Evolutionary conservation across 2,888 invertebrate genomes (phyloP).

Genomic region (Acanthopleura granulata): DNA sequence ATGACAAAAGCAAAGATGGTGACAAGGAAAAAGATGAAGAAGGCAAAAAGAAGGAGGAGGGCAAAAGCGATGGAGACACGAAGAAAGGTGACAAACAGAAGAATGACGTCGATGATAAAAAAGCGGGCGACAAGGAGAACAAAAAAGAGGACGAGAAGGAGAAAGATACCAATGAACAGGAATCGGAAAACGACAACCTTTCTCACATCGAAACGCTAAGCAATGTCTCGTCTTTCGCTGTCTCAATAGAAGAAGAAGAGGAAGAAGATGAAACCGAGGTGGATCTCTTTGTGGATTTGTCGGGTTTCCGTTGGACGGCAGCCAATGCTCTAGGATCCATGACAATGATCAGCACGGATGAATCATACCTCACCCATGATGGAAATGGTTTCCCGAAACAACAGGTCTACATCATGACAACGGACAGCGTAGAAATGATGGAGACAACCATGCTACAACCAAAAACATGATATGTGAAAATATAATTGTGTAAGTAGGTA

Average conservation of each 20-base stretch:
- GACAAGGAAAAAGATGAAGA: conserved; percentile 24
- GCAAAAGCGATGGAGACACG: background rate
- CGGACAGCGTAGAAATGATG: conserved; percentile 13
- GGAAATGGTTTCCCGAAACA: background rate
- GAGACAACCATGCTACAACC: background rate
- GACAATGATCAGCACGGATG: background rate
- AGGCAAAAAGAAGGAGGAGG: conserved; percentile 24
- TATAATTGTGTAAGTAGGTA: no score
- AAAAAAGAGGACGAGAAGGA: background rate
- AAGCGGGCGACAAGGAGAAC: background rate
- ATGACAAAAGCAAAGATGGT: conserved; percentile 19
- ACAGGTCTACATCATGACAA: background rate
- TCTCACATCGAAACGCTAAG: background rate
- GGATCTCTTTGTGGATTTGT: conserved; percentile 20
- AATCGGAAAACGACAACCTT: background rate
- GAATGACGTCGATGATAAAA: background rate
- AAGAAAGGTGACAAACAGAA: background rate
- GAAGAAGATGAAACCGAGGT: conserved; percentile 11
- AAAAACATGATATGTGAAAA: background rate
- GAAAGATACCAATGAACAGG: background rate
- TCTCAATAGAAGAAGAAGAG: conserved; percentile 7
- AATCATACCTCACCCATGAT: background rate
- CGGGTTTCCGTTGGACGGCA: conserved; percentile 12
- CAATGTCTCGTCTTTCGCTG: background rate
- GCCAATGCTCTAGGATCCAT: conserved; percentile 7